phyloP scores from a whole-genome alignment of 2,113 vertebrate species.

The Nycticorax nycticorax region DNA sequence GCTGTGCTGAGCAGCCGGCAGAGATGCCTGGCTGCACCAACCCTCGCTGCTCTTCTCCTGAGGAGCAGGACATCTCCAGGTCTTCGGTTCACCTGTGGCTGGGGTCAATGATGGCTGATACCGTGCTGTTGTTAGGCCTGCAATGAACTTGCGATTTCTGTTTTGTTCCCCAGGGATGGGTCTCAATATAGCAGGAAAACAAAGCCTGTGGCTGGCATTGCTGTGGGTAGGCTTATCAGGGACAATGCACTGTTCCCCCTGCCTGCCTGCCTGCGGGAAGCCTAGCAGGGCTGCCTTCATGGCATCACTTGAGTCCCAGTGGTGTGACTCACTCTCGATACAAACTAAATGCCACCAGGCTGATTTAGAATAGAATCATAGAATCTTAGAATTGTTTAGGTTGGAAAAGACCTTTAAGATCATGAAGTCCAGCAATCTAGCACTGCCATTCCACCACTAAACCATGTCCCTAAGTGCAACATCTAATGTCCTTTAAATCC shows the following conservation, averaged over 20 bases:
- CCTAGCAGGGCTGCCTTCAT: not conserved
- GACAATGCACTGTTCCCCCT: not conserved
- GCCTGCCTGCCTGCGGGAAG: not conserved
- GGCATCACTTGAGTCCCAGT: not conserved
- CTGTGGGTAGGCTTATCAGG: not conserved
- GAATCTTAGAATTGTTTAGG: too few relatives aligned
- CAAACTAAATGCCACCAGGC: not conserved
- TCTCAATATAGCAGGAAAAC: not conserved
- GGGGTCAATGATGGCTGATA: not conserved
- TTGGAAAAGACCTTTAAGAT: too few relatives aligned
- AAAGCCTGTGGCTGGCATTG: not conserved
- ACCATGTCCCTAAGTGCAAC: too few relatives aligned
- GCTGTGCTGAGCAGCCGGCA: not conserved
- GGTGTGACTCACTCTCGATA: not conserved
- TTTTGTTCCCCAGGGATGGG: not conserved
- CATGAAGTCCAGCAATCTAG: too few relatives aligned
- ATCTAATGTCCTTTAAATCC: too few relatives aligned
- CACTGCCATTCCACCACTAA: too few relatives aligned
- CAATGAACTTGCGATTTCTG: fast-evolving
- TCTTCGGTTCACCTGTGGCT: not conserved
- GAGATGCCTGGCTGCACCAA: not conserved
- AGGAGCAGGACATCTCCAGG: not conserved
- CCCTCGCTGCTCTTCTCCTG: fast-evolving
- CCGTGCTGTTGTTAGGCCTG: not conserved
- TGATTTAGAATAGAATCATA: not conserved